A percentile compares a stretch with the other conserved stretches of the same genome.
Evolutionary conservation across 2,113 vertebrate species (phyloP).

Genomic region (Psephotus haematonotus): DNA sequence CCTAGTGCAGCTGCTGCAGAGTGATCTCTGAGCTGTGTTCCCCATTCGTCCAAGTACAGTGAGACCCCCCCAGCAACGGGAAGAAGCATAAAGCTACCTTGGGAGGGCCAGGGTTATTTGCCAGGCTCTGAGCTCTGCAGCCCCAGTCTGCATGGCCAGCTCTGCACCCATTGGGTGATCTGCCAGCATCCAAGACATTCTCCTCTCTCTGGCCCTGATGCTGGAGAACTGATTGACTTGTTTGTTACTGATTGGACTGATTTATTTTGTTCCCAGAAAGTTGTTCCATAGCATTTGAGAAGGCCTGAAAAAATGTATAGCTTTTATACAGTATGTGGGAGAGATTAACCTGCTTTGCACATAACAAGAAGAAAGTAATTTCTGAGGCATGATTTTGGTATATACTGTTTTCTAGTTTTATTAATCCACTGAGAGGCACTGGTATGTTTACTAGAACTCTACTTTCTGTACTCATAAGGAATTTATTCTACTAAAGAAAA

Average conservation of each 20-base stretch:
- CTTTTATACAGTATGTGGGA: not conserved
- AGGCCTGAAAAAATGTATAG: not conserved
- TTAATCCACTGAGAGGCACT: not conserved
- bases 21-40: not conserved
- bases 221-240: not conserved
- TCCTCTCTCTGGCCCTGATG: accelerated
- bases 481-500: not conserved
- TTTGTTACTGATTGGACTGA: not conserved
- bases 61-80: not conserved
- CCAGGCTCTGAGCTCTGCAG: not conserved
- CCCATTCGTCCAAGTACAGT: not conserved
- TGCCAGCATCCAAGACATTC: not conserved
- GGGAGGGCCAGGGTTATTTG: not conserved
- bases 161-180: accelerated
- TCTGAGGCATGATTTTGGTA: not conserved
- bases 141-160: not conserved
- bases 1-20: not conserved
- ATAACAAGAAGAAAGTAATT: not conserved
- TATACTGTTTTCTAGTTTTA: not conserved
- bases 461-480: not conserved
- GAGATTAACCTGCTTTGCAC: not conserved
- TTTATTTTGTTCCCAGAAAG: not conserved
- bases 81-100: accelerated
- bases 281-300: not conserved
- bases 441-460: not conserved